These are phyloP conservation scores for Sminthurides aquaticus DNA, from an alignment of 2,888 invertebrate genomes.

Conservation along the genomic window DNA sequence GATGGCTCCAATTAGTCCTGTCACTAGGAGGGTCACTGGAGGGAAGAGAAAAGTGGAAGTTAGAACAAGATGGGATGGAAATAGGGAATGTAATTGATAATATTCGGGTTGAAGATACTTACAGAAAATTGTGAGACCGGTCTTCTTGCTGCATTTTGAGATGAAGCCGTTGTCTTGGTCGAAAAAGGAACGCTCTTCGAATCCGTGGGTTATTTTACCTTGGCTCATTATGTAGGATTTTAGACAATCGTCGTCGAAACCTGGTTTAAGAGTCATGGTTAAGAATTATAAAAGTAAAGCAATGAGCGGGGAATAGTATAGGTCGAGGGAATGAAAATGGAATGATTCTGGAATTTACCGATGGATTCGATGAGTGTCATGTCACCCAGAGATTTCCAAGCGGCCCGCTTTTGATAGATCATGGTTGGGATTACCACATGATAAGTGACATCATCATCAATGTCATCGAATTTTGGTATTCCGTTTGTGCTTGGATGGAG, in stretches of 20 bases:
- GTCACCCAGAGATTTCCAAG: slow-evolving; percentile 16
- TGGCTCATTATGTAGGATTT: slow-evolving; percentile 22
- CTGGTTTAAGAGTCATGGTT: too few species aligned
- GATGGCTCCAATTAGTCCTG: slow-evolving; percentile 22
- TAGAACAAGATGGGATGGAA: not conserved
- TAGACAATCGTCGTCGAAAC: slow-evolving; percentile 36
- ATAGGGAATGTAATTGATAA: not conserved
- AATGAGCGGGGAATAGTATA: too few species aligned
- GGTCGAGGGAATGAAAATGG: too few species aligned
- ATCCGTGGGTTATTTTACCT: slow-evolving; percentile 24
- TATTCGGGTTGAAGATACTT: slow-evolving; percentile 18
- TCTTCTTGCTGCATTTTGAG: slow-evolving; percentile 9
- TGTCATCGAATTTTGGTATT: slow-evolving; percentile 23
- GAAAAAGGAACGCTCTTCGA: slow-evolving; percentile 39
- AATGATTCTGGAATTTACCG: too few species aligned
- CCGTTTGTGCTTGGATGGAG: slow-evolving; percentile 15
- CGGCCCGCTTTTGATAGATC: slow-evolving; percentile 27
- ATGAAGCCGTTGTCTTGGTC: slow-evolving; percentile 3
- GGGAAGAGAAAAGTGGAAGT: too few species aligned
- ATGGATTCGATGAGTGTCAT: not conserved
- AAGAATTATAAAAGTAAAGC: too few species aligned
- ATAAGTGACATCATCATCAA: slow-evolving; percentile 23
- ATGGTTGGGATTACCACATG: slow-evolving; percentile 35
- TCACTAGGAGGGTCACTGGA: slow-evolving; percentile 37
- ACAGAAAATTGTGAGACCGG: slow-evolving; percentile 34